phyloP scores from a whole-genome alignment of 2,888 invertebrate species.

The Lasioglossum leucozonium region DNA sequence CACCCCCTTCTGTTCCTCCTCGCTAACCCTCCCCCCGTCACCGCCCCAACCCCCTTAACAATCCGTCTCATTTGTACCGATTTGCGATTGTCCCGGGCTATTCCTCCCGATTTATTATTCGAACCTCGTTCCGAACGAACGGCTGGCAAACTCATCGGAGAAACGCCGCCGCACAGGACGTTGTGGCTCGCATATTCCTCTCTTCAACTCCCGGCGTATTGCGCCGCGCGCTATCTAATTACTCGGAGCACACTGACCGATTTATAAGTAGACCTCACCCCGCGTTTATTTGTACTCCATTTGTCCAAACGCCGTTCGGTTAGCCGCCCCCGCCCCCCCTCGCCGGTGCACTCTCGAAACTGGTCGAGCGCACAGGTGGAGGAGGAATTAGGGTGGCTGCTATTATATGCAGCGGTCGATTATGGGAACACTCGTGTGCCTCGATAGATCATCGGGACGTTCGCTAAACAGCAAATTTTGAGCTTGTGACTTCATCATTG shows the following conservation, averaged over 20 bases:
- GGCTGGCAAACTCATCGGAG: background rate
- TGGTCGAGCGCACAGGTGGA: background rate
- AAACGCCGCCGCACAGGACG: background rate
- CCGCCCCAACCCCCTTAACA: constrained; percentile 45
- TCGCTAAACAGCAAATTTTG: background rate
- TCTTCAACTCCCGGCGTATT: background rate
- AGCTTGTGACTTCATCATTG: background rate
- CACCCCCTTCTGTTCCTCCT: background rate
- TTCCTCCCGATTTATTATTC: constrained; percentile 65
- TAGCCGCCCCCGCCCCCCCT: too few species aligned
- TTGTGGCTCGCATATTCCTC: background rate
- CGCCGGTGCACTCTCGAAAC: background rate
- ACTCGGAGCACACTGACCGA: background rate
- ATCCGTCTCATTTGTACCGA: constrained; percentile 63
- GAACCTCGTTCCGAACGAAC: constrained; percentile 11
- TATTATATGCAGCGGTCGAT: background rate
- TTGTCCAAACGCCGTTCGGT: background rate
- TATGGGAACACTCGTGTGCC: background rate
- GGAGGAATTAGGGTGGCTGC: background rate
- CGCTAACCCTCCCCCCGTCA: background rate
- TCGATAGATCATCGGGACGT: background rate
- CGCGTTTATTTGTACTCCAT: background rate
- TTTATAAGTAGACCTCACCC: background rate
- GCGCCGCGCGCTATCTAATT: background rate
- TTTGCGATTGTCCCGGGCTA: constrained; percentile 62